phyloP scores from a whole-genome alignment of 2,888 invertebrate genomes.

The Hydriomena furcata region DNA sequence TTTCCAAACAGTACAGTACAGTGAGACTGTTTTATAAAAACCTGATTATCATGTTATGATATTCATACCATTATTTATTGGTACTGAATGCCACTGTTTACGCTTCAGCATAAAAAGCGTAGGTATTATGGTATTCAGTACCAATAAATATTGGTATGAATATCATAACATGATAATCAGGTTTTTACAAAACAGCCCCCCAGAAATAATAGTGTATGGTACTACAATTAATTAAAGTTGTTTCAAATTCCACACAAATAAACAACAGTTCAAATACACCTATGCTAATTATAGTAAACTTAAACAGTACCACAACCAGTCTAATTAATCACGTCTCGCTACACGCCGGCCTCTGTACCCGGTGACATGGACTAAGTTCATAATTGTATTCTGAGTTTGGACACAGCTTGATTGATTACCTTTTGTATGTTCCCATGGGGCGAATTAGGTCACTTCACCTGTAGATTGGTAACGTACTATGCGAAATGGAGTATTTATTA shows the following conservation, averaged over 20 bases:
- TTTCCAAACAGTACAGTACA: too few species aligned
- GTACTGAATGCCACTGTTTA: too few species aligned
- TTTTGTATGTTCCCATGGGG: constrained; percentile 49
- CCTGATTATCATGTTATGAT: too few species aligned
- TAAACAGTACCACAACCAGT: constrained; percentile 24
- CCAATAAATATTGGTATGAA: too few species aligned
- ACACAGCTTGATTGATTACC: constrained; percentile 77
- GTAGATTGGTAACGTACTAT: constrained; percentile 46
- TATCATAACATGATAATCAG: too few species aligned
- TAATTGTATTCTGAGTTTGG: constrained; percentile 81
- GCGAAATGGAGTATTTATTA: constrained; percentile 18
- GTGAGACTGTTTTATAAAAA: too few species aligned
- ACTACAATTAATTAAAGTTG: too few species aligned
- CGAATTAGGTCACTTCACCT: constrained; percentile 60
- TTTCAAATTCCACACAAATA: constrained; percentile 17
- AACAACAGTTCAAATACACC: constrained; percentile 23
- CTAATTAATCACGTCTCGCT: constrained; percentile 73
- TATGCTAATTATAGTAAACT: constrained; percentile 25
- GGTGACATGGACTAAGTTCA: constrained; percentile 78
- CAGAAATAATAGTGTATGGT: too few species aligned
- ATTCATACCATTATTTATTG: too few species aligned
- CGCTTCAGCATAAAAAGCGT: too few species aligned
- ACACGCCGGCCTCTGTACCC: constrained; percentile 57
- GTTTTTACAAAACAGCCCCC: too few species aligned
- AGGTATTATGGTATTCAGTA: too few species aligned